A percentile compares a stretch with the other conserved stretches of the same genome.
phyloP scores from a whole-genome alignment of 2,797 vertebrate species.

The Neosilurus mollespiculum region DNA sequence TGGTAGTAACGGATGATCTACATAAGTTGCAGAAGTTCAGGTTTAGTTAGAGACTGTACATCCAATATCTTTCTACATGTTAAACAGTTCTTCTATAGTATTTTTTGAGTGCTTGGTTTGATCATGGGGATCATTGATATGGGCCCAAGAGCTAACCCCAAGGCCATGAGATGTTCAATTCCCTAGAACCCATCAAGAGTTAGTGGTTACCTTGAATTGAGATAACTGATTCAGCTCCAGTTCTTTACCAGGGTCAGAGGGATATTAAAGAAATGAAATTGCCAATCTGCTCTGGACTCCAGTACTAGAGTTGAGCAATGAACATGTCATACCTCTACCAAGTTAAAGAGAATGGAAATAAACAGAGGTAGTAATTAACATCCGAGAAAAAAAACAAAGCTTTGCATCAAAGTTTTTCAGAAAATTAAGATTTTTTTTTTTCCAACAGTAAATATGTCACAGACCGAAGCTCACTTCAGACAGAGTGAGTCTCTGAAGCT shows the following conservation, averaged over 20 bases:
- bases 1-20: neutral
- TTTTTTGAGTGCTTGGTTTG: neutral
- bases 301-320: neutral
- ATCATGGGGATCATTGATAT: too few species aligned
- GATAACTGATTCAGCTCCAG: neutral
- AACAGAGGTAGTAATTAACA: neutral
- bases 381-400: neutral
- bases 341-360: neutral
- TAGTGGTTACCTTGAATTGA: neutral
- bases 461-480: neutral
- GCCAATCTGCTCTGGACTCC: neutral
- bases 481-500: neutral
- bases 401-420: neutral
- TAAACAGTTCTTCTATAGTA: neutral
- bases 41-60: neutral
- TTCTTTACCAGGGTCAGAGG: neutral
- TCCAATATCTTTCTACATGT: neutral
- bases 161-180: neutral
- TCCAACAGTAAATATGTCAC: too few species aligned
- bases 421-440: neutral
- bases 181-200: neutral
- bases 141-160: neutral
- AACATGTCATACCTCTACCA: neutral
- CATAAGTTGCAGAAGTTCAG: neutral
- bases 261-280: neutral